A percentile compares a stretch with the other conserved stretches of the same genome.
phyloP scores from a whole-genome alignment of 2,113 vertebrate genomes.

The Garra rufa region DNA sequence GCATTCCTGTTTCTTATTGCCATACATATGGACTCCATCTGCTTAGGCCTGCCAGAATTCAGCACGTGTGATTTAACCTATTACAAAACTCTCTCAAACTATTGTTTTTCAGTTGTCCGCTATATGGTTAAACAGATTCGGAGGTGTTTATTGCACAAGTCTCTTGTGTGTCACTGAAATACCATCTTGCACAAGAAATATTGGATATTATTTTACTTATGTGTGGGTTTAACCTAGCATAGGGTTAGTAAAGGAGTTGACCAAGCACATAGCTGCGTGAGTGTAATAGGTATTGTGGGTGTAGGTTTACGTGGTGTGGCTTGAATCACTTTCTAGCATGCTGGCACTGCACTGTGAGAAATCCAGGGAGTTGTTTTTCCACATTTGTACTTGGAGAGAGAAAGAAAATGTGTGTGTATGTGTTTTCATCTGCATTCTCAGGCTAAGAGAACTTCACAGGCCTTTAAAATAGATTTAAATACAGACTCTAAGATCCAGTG shows the following conservation, averaged over 20 bases:
- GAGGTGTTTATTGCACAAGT: conserved; percentile 14
- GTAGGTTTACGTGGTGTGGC: conserved; percentile 34
- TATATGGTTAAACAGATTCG: conserved; percentile 31
- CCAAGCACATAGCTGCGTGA: neutral
- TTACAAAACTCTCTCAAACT: conserved; percentile 39
- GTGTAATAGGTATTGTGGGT: conserved; percentile 41
- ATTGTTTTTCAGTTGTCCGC: conserved; percentile 3
- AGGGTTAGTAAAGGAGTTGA: conserved; percentile 31
- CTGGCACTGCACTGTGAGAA: conserved; percentile 45
- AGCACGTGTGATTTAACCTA: conserved; percentile 48
- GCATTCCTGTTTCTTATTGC: conserved; percentile 49
- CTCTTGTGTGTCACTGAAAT: conserved; percentile 37
- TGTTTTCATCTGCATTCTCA: conserved; percentile 32
- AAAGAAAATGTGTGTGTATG: conserved; percentile 8
- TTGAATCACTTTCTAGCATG: conserved; percentile 39
- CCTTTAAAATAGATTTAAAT: conserved; percentile 83
- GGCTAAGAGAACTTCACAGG: conserved; percentile 48
- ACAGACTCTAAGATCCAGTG: conserved; percentile 70
- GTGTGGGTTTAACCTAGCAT: conserved; percentile 47
- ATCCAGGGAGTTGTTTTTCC: conserved; percentile 49
- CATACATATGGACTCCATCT: conserved; percentile 80
- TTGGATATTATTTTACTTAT: conserved; percentile 31
- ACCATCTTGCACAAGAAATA: conserved; percentile 30
- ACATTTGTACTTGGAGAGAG: conserved; percentile 16
- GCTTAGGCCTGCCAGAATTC: conserved; percentile 64